A percentile compares a stretch with the other conserved stretches of the same genome.
phyloP scores from a whole-genome alignment of 2,113 vertebrate species.

The Ammospiza caudacuta region DNA sequence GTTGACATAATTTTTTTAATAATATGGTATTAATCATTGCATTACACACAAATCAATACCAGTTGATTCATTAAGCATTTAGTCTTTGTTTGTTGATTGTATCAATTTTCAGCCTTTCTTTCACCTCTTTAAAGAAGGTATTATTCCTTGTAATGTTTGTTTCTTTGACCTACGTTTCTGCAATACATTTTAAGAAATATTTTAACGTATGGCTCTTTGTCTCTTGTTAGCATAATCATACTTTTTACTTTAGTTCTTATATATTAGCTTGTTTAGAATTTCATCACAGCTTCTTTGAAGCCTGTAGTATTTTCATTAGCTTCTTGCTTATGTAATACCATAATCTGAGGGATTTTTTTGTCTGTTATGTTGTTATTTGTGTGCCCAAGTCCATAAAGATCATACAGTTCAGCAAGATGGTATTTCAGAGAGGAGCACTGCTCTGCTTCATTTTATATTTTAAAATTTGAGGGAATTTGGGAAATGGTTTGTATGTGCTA shows the following conservation, averaged over 20 bases:
- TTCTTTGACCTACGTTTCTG: neutral
- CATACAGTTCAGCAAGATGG: neutral
- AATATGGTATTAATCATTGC: neutral
- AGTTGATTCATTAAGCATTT: neutral
- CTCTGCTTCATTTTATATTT: neutral
- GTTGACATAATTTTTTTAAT: neutral
- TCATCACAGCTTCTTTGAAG: neutral
- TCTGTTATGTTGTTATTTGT: neutral
- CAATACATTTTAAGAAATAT: neutral
- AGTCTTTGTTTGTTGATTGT: neutral
- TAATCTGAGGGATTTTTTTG: neutral
- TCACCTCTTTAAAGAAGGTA: neutral
- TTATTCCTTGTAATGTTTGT: neutral
- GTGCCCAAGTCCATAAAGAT: neutral
- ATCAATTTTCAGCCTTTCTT: neutral
- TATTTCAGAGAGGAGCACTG: neutral
- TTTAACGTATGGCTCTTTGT: neutral
- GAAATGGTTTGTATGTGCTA: neutral
- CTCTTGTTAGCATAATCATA: neutral
- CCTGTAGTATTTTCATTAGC: neutral
- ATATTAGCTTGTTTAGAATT: neutral
- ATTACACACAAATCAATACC: neutral
- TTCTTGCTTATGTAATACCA: neutral
- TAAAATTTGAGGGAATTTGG: neutral
- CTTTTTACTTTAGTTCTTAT: neutral